Conservation (phyloP, 1,140 invertebrate species). For the Trichogramma pretiosum region DNA sequence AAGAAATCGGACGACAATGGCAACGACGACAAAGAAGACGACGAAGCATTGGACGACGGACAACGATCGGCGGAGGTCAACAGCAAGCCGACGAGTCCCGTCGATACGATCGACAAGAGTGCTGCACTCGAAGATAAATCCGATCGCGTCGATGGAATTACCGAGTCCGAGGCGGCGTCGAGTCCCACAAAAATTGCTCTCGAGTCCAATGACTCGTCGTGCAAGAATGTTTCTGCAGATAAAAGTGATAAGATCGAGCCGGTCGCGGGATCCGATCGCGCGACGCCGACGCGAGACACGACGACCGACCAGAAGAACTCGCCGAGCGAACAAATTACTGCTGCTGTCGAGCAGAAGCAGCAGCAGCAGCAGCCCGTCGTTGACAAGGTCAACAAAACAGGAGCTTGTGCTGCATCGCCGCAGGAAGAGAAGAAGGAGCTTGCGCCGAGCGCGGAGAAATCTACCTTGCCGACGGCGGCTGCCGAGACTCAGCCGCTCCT, state of each 20-base stretch:
- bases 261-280: background rate
- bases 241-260: background rate
- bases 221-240: background rate
- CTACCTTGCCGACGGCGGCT: conserved; percentile 30
- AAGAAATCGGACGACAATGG: conserved; percentile 1
- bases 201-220: background rate
- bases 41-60: conserved; percentile 3
- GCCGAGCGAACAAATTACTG: too few species aligned
- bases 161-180: too few species aligned
- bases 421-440: conserved; percentile 11
- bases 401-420: too few species aligned
- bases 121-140: too few species aligned
- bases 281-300: too few species aligned
- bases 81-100: conserved; percentile 11
- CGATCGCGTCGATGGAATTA: too few species aligned
- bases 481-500: conserved; percentile 10
- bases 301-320: too few species aligned
- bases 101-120: too few species aligned
- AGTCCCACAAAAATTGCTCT: too few species aligned
- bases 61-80: background rate
- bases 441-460: conserved; percentile 30
- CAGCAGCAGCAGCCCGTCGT: background rate
- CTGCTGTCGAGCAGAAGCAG: background rate
- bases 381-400: too few species aligned
- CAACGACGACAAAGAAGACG: background rate